Percentiles rank a stretch among this genome's conserved stretches.
Conservation (phyloP, 1,140 invertebrate genomes). For the Ips typographus region DNA sequence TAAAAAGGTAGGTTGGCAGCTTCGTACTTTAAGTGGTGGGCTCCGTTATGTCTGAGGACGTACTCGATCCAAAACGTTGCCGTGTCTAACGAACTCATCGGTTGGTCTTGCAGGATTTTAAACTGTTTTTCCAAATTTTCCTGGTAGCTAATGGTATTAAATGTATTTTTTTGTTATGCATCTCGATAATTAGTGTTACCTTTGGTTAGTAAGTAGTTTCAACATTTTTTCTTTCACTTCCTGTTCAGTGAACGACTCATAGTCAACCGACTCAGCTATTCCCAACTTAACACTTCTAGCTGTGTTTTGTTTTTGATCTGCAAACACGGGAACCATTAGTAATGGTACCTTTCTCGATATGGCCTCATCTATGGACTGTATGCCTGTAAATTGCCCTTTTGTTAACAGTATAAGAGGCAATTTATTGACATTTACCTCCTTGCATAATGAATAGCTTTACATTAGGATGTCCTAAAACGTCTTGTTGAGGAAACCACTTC, state of each 20-base stretch:
- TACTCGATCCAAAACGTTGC: slow-evolving; percentile 61
- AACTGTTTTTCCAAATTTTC: slow-evolving; percentile 25
- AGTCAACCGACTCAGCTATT: slow-evolving; percentile 40
- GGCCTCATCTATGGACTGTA: slow-evolving; percentile 57
- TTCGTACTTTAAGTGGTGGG: slow-evolving; percentile 50
- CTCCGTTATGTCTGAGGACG: slow-evolving; percentile 56
- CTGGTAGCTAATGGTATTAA: slow-evolving; percentile 30
- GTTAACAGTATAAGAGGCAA: neutral
- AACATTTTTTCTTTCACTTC: slow-evolving; percentile 38
- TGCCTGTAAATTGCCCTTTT: slow-evolving; percentile 41
- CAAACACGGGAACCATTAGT: slow-evolving; percentile 52
- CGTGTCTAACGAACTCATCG: slow-evolving; percentile 49
- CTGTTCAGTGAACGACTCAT: slow-evolving; percentile 30
- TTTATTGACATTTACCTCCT: slow-evolving; percentile 42
- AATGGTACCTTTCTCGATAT: slow-evolving; percentile 56
- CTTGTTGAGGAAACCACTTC: slow-evolving; percentile 72
- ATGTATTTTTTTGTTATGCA: neutral
- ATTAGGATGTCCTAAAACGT: slow-evolving; percentile 57
- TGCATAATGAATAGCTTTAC: slow-evolving; percentile 57
- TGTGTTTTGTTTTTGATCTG: slow-evolving; percentile 49
- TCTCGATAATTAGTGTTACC: slow-evolving; percentile 18
- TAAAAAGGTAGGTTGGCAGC: slow-evolving; percentile 31
- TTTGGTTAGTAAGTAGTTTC: slow-evolving; percentile 36
- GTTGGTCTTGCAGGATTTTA: slow-evolving; percentile 48
- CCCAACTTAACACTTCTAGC: slow-evolving; percentile 38